Conservation (phyloP, 2,113 vertebrate species). For the Saccopteryx bilineata region DNA sequence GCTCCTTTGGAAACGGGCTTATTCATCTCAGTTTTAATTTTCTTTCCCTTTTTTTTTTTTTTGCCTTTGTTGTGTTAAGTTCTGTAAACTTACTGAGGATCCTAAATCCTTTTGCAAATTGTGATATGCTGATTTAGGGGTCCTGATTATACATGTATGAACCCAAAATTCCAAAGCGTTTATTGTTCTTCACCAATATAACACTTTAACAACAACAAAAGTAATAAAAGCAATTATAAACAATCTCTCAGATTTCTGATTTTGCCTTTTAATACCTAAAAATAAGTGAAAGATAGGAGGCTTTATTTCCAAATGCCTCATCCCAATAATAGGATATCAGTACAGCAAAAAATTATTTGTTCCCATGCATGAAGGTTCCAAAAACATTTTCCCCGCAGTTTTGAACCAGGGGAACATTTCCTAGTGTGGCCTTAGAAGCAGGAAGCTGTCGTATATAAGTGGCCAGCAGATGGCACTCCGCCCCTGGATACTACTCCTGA, state of each 20-base stretch:
- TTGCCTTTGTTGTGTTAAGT: slow-evolving; percentile 47
- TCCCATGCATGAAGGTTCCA: slow-evolving; percentile 5
- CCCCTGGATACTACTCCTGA: background rate
- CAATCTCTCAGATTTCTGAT: slow-evolving; percentile 66
- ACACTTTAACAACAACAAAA: background rate
- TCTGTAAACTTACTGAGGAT: slow-evolving; percentile 50
- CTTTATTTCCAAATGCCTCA: slow-evolving; percentile 34
- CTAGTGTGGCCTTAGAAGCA: background rate
- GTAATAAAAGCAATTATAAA: slow-evolving; percentile 40
- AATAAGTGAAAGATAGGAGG: background rate
- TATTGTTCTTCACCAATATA: slow-evolving; percentile 80
- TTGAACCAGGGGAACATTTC: slow-evolving; percentile 23
- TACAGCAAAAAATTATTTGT: slow-evolving; percentile 39
- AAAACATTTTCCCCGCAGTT: background rate
- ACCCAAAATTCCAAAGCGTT: slow-evolving; percentile 73
- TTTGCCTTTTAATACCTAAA: slow-evolving; percentile 55
- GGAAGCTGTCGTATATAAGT: background rate
- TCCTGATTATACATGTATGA: slow-evolving; percentile 78
- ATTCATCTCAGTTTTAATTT: background rate
- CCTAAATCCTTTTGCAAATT: slow-evolving; percentile 66
- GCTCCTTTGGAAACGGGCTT: background rate
- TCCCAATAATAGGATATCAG: slow-evolving; percentile 19
- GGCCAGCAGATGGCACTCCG: slow-evolving; percentile 75
- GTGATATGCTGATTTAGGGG: slow-evolving; percentile 33
- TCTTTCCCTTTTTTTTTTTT: slow-evolving; percentile 22